A percentile compares a stretch with the other conserved stretches of the same genome.
phyloP scores from a whole-genome alignment of 2,797 vertebrate species.

The Setipinna tenuifilis region DNA sequence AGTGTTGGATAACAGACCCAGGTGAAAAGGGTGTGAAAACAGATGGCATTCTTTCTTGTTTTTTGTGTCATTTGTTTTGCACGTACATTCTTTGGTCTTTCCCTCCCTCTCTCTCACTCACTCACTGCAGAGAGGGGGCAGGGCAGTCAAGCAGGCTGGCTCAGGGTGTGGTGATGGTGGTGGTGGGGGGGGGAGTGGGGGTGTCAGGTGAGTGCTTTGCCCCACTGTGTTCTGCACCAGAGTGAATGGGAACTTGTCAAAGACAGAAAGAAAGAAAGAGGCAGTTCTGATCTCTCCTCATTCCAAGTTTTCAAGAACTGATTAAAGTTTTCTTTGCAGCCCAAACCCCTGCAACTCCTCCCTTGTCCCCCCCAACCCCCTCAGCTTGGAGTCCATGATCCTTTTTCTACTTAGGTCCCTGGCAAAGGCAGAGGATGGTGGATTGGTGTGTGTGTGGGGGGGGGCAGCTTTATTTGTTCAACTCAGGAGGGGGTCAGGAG shows the following conservation, averaged over 20 bases:
- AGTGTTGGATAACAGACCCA: not conserved
- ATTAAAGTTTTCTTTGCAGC: slow-evolving; percentile 9
- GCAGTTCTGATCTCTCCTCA: not conserved
- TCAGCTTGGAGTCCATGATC: not conserved
- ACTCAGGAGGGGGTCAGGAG: not conserved
- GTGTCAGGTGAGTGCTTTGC: not conserved
- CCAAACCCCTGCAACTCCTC: not conserved
- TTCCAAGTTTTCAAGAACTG: not conserved
- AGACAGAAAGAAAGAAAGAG: not conserved
- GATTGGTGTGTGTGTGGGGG: not conserved
- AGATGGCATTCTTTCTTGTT: not conserved
- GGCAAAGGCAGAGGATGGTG: too few species aligned
- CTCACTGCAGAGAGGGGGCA: not conserved
- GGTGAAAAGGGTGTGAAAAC: not conserved
- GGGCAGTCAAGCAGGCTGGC: not conserved
- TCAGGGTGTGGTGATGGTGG: too few species aligned
- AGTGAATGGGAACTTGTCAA: not conserved
- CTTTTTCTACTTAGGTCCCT: not conserved
- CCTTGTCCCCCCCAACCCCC: not conserved
- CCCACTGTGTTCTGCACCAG: not conserved
- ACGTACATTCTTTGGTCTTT: not conserved
- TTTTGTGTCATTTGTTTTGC: not conserved
- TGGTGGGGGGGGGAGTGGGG: not conserved
- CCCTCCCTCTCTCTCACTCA: not conserved
- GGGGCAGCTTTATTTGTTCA: not conserved